These are phyloP conservation scores for Chromoteleia sp. DNA, from an alignment of 2,888 invertebrate species.

Conservation along the genomic window DNA sequence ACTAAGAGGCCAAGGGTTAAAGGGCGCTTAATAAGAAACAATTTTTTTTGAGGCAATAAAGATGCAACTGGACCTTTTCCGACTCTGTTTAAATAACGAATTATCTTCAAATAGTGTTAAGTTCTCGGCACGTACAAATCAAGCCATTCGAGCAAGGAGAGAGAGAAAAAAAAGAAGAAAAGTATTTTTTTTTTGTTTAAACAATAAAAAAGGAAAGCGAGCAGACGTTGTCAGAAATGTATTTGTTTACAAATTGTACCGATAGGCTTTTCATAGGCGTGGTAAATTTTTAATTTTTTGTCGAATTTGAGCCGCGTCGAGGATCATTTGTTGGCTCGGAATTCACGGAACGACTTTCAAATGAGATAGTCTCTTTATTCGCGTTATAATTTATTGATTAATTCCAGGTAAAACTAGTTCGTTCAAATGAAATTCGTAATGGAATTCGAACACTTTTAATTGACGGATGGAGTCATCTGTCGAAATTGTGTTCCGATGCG, in stretches of 20 bases:
- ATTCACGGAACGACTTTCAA: background rate
- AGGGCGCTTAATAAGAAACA: constrained; percentile 43
- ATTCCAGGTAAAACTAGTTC: constrained; percentile 19
- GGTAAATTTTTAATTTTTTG: constrained; percentile 27
- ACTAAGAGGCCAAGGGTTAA: constrained; percentile 54
- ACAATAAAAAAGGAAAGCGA: constrained; percentile 55
- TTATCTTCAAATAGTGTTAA: constrained; percentile 28
- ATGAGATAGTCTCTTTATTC: constrained; percentile 22
- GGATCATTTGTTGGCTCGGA: constrained; percentile 14
- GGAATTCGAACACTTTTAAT: constrained; percentile 30
- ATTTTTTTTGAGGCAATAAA: constrained; percentile 44
- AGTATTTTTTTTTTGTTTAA: constrained; percentile 27
- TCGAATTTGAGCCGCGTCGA: background rate
- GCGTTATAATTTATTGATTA: constrained; percentile 49
- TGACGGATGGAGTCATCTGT: constrained; percentile 44
- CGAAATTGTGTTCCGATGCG: constrained; percentile 9
- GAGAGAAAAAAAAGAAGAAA: background rate
- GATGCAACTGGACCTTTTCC: constrained; percentile 7
- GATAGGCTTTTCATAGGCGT: constrained; percentile 12
- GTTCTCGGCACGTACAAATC: constrained; percentile 21
- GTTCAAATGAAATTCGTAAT: constrained; percentile 29
- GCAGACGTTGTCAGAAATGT: constrained; percentile 25
- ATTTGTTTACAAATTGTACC: constrained; percentile 33
- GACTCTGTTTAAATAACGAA: constrained; percentile 31
- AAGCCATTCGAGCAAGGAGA: background rate